A percentile compares a stretch with the other conserved stretches of the same genome.
phyloP scores from a whole-genome alignment of 2,113 vertebrate species.

The Felis catus region F.catus_Fca126_mat1.0 CM031413.1:144751501-144752000 shows the following conservation, averaged over 20 bases:
- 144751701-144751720: conserved; percentile 58
- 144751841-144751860: neutral
- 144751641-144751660: conserved; percentile 73
- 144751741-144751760: conserved; percentile 58
- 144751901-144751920: neutral
- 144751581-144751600: conserved; percentile 63
- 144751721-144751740: conserved; percentile 50
- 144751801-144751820: neutral
- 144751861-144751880: neutral
- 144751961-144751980: neutral
- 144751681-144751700: conserved; percentile 70
- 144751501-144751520: neutral
- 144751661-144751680: conserved; percentile 73
- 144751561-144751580: conserved; percentile 64
- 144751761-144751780: neutral
- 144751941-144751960: neutral
- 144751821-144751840: neutral
- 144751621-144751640: conserved; percentile 75
- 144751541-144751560: conserved; percentile 50
- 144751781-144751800: neutral
- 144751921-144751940: neutral
- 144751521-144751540: conserved; percentile 32
- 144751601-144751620: conserved; percentile 59
- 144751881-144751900: neutral
- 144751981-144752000: neutral